Base-by-base conservation (phyloP, 2,113 vertebrate species). In the Cyprinodon tularosa region DNA sequence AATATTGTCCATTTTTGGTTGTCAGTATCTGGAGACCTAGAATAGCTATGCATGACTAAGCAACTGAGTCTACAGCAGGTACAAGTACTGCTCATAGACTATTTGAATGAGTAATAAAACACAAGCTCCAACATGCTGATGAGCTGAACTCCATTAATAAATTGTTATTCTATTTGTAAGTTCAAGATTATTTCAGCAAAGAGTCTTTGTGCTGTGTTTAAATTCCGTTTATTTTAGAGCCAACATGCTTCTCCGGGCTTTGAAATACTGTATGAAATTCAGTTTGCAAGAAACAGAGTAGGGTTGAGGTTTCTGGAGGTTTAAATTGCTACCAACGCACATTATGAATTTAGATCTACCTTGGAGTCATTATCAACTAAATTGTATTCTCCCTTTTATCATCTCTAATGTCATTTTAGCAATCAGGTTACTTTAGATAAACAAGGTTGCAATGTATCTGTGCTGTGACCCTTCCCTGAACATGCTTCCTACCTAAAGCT, bases 381-480 rank as follows among this genome's bases (percentile, higher is more conserved):
- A 12, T 36, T 42, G 29, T 68, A 42, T 65, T 48, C 53, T 70
- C 68, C 42, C 42, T 42, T 42, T 6, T 9, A 57, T 74, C 66
- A 76, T 67, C 50, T 20, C 3, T 81, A 68, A 17, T 74, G 76
- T 85, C 74, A 66, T 71, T 68, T 78, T 72, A 70, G 68, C 71
- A 57, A 67, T 60, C 37, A 7, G 59, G 72, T 63, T 76, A 40
- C 72, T 83, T 83, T 69, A 86, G 75, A 84, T 81, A 73, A 75
- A 86, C 50, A 74, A 81, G 77, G 66, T 59, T 75, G 71, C 68
- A 2, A 74, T 86, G 84, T 78, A 81, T 85, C 82, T 82, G 65
- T 39, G 47, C 68, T 65, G 29, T 37, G 44, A 71, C 71, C 57
- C 67, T 67, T 59, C 84, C 69, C 65, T 81, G 59, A 86, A 71